Evolutionary conservation across 2,888 invertebrate genomes (phyloP).

Genomic region (Archips xylosteana): DNA sequence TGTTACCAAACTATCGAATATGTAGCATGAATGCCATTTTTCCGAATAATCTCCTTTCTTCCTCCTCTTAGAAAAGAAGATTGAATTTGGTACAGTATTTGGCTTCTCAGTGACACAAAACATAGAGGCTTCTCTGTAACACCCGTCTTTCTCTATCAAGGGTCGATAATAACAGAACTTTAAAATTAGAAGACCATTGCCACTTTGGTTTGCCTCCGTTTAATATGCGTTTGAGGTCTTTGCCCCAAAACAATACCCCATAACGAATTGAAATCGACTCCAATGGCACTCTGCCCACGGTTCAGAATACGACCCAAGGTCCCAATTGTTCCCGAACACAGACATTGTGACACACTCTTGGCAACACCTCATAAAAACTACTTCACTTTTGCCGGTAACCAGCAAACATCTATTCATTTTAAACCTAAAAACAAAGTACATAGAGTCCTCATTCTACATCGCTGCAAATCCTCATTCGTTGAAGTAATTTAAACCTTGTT

Average conservation of each 20-base stretch:
- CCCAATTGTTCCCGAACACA: conserved; percentile 25
- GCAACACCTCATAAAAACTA: conserved; percentile 18
- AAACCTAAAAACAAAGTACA: background rate
- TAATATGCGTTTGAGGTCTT: conserved; percentile 8
- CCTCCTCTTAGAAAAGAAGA: too few relatives aligned
- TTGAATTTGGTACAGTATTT: too few relatives aligned
- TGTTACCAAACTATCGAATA: too few relatives aligned
- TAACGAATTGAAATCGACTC: conserved; percentile 23
- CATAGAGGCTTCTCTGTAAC: too few relatives aligned
- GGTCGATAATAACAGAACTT: too few relatives aligned
- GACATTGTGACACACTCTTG: conserved; percentile 34
- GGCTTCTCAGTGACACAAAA: too few relatives aligned
- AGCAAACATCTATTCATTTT: background rate
- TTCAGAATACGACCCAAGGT: conserved; percentile 27
- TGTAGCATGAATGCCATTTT: too few relatives aligned
- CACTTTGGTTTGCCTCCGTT: too few relatives aligned
- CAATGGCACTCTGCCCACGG: conserved; percentile 33
- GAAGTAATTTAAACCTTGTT: background rate
- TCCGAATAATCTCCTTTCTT: too few relatives aligned
- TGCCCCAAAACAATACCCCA: conserved; percentile 17
- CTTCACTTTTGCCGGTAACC: background rate
- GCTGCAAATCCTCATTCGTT: background rate
- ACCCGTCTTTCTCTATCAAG: too few relatives aligned
- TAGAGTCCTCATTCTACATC: background rate
- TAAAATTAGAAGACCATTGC: too few relatives aligned